Evolutionary conservation across 2,888 invertebrate species (phyloP).

Genomic region (Acanthosepion lycidas): DNA sequence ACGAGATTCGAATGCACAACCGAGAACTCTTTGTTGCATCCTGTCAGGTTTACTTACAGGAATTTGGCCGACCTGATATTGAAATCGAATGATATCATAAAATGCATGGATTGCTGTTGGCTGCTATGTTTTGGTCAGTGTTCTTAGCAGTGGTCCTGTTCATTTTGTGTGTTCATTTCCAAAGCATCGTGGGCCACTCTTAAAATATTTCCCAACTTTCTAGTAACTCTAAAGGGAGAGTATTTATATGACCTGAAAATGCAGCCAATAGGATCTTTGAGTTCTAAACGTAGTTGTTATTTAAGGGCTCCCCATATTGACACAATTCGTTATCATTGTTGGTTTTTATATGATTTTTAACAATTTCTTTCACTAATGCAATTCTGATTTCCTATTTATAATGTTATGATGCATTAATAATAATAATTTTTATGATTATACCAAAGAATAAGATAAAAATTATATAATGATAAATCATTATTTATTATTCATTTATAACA

Average conservation of each 20-base stretch:
- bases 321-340: neutral
- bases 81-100: conserved; percentile 57
- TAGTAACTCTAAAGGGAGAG: neutral
- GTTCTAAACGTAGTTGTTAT: neutral
- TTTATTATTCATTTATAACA: too few species aligned
- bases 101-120: neutral
- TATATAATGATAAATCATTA: neutral
- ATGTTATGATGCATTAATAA: neutral
- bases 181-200: neutral
- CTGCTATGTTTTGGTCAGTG: neutral
- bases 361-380: neutral
- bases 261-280: neutral
- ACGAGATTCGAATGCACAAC: conserved; percentile 54
- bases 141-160: neutral
- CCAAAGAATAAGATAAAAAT: neutral
- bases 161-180: neutral
- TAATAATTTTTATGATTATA: neutral
- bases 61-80: conserved; percentile 57
- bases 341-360: neutral
- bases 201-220: neutral
- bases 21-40: conserved; percentile 52
- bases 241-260: conserved; percentile 1
- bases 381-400: neutral
- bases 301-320: neutral
- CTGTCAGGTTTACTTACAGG: conserved; percentile 54